phyloP scores from a whole-genome alignment of 2,113 vertebrate genomes.

The Suricata suricatta region DNA sequence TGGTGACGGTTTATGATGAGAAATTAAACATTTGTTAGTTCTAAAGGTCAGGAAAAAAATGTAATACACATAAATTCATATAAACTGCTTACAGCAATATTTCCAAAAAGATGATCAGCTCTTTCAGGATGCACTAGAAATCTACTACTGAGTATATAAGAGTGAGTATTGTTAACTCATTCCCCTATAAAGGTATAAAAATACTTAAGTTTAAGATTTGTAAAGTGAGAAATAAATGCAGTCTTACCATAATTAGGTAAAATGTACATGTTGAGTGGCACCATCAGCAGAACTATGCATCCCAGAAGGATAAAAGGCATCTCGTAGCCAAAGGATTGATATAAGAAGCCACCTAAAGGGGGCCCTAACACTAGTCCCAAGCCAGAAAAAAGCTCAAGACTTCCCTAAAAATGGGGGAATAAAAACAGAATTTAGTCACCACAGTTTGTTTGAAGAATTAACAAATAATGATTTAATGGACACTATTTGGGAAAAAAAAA shows the following conservation, averaged over 20 bases:
- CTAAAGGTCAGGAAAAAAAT: neutral
- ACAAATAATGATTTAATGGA: neutral
- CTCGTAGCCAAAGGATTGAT: slow-evolving; percentile 94
- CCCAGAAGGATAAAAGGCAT: slow-evolving; percentile 93
- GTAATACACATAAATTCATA: neutral
- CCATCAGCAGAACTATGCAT: slow-evolving; percentile 89
- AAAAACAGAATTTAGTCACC: slow-evolving; percentile 12
- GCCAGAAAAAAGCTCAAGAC: slow-evolving; percentile 94
- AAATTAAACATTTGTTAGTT: neutral
- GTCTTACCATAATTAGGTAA: slow-evolving; percentile 91
- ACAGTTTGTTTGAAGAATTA: neutral
- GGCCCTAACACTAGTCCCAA: slow-evolving; percentile 94
- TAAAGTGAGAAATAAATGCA: slow-evolving; percentile 24
- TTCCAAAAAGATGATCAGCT: neutral
- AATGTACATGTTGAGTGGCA: slow-evolving; percentile 92
- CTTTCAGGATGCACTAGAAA: neutral
- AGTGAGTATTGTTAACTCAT: neutral
- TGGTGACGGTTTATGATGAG: neutral
- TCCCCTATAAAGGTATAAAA: slow-evolving; percentile 4
- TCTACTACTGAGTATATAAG: neutral
- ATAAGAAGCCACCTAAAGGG: slow-evolving; percentile 94
- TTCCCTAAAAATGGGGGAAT: slow-evolving; percentile 86
- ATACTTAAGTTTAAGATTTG: neutral
- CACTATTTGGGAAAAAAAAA: slow-evolving; percentile 45
- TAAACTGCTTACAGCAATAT: neutral